These are phyloP conservation scores for Anastrepha ludens DNA, from an alignment of 1,140 invertebrate genomes.

Conservation along the genomic window DNA sequence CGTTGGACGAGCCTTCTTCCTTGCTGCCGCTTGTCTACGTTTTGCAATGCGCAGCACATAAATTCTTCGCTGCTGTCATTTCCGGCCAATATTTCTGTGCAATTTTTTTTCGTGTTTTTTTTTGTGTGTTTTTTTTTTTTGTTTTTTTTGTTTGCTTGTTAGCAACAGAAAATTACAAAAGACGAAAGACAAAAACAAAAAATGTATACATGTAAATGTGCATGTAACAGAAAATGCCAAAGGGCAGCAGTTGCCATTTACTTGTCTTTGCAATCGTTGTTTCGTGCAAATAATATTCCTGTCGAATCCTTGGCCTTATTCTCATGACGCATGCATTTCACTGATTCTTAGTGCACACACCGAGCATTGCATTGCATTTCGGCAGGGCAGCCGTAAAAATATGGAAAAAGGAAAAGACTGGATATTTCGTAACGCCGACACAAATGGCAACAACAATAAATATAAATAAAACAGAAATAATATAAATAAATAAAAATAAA, in stretches of 20 bases:
- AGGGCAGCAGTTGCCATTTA: neutral
- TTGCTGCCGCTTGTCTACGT: neutral
- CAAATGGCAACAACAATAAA: neutral
- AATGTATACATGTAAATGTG: neutral
- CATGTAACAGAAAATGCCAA: neutral
- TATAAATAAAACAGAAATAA: neutral
- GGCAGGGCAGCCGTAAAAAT: neutral
- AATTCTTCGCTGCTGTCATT: conserved; percentile 41
- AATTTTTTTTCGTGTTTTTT: neutral
- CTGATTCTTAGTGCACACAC: neutral
- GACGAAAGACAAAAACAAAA: neutral
- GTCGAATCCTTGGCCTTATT: conserved; percentile 47
- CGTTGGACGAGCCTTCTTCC: neutral
- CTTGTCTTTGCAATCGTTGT: neutral
- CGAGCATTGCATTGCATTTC: neutral
- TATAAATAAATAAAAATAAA: too few species aligned
- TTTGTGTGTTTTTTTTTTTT: neutral
- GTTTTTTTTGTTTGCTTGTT: conserved; percentile 1
- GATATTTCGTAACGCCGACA: conserved; percentile 23
- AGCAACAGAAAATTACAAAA: neutral
- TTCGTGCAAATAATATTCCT: conserved; percentile 47
- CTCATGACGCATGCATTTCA: neutral
- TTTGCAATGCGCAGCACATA: neutral
- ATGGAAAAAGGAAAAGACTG: neutral
- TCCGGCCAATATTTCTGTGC: conserved; percentile 10